Conservation (phyloP, 2,888 invertebrate genomes). For the Anticlea derivata region DNA sequence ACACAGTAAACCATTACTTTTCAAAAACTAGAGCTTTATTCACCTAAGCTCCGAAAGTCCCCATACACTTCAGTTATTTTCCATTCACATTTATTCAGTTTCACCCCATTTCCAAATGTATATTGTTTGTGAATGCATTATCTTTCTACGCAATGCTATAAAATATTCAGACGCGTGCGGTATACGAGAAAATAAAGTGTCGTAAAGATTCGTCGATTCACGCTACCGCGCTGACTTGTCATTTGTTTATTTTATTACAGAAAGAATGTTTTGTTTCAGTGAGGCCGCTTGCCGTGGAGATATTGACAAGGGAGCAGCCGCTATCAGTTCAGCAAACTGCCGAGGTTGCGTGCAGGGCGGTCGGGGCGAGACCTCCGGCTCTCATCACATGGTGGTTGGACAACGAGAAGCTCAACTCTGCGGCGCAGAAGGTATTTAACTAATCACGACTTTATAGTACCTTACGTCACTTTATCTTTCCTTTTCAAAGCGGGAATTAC, state of each 20-base stretch:
- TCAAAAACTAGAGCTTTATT: neutral
- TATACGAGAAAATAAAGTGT: slow-evolving; percentile 21
- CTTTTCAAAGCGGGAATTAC: too few species aligned
- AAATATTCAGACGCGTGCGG: slow-evolving; percentile 22
- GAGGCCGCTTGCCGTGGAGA: slow-evolving; percentile 90
- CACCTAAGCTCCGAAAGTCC: neutral
- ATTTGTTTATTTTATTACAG: slow-evolving; percentile 20
- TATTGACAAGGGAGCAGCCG: slow-evolving; percentile 91
- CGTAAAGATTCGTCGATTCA: slow-evolving; percentile 21
- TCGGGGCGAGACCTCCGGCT: slow-evolving; percentile 93
- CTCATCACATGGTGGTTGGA: slow-evolving; percentile 94
- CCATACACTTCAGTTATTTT: slow-evolving; percentile 5
- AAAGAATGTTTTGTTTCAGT: slow-evolving; percentile 84
- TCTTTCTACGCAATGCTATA: slow-evolving; percentile 19
- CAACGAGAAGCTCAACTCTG: slow-evolving; percentile 84
- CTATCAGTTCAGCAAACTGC: slow-evolving; percentile 92
- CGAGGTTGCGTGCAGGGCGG: slow-evolving; percentile 91
- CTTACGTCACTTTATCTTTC: too few species aligned
- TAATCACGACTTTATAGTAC: neutral
- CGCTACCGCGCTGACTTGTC: slow-evolving; percentile 14
- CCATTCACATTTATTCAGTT: slow-evolving; percentile 12
- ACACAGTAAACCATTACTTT: neutral
- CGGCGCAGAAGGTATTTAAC: slow-evolving; percentile 60
- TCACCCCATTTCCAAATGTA: slow-evolving; percentile 15
- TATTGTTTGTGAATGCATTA: slow-evolving; percentile 23